phyloP scores from a whole-genome alignment of 2,888 invertebrate genomes.

The Tridacna gigas region DNA sequence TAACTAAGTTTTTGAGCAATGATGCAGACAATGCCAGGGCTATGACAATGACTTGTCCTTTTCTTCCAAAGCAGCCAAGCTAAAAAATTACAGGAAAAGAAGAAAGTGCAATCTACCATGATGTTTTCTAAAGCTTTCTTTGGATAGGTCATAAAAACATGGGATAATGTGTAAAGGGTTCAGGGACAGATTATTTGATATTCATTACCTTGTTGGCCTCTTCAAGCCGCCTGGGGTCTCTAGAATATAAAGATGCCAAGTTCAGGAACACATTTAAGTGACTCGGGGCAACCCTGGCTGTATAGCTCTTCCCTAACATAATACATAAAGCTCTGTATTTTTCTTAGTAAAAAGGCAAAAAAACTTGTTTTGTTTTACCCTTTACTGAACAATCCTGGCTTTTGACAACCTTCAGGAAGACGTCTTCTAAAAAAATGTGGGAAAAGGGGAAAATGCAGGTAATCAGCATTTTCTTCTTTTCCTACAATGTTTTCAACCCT shows the following conservation, averaged over 20 bases:
- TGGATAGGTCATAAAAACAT: too few species aligned
- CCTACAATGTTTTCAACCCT: neutral
- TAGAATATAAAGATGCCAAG: constrained; percentile 96
- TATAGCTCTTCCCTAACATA: constrained; percentile 94
- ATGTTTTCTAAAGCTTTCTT: too few species aligned
- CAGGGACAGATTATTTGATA: neutral
- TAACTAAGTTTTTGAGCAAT: too few species aligned
- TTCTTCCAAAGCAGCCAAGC: too few species aligned
- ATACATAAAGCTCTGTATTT: neutral
- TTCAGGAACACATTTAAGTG: constrained; percentile 98
- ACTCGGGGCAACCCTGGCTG: constrained; percentile 97
- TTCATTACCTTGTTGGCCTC: constrained; percentile 92
- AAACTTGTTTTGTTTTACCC: neutral
- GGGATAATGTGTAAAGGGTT: too few species aligned
- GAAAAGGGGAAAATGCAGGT: neutral
- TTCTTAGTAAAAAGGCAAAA: neutral
- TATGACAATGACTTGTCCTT: too few species aligned
- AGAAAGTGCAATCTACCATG: too few species aligned
- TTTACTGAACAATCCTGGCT: neutral
- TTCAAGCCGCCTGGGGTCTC: constrained; percentile 95
- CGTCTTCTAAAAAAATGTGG: neutral
- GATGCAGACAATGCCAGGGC: too few species aligned
- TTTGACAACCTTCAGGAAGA: neutral
- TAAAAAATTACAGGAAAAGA: too few species aligned
- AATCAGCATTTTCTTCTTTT: neutral